Conservation (phyloP, 2,797 vertebrate genomes). For the Tangara arthus region DNA sequence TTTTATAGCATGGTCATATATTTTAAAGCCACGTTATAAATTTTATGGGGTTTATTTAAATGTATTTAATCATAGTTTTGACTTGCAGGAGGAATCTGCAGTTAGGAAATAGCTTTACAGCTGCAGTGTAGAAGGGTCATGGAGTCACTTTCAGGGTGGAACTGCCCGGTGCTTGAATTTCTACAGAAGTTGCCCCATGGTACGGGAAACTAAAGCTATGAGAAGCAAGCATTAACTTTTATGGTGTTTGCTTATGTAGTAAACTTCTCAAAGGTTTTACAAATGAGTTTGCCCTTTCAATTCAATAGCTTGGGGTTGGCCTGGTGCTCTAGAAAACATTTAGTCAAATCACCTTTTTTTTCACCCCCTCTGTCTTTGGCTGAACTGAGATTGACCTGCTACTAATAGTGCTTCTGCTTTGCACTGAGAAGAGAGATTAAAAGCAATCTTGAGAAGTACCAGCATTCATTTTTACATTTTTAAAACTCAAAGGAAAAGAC, state of each 20-base stretch:
- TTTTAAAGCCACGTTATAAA: background rate
- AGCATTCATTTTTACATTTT: background rate
- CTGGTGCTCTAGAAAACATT: background rate
- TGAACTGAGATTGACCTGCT: background rate
- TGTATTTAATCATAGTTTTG: background rate
- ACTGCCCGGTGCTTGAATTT: background rate
- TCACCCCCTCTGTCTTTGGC: accelerated
- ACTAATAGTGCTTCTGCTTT: background rate
- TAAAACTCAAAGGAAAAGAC: background rate
- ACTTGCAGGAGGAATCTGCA: background rate
- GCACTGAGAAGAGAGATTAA: background rate
- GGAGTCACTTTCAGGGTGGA: background rate
- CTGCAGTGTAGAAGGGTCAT: background rate
- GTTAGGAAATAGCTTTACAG: background rate
- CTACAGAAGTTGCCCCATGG: background rate
- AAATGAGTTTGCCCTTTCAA: background rate
- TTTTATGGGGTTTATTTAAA: background rate
- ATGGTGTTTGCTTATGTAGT: background rate
- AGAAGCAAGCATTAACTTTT: background rate
- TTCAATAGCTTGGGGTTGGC: background rate
- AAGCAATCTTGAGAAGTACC: background rate
- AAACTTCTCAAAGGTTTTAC: background rate
- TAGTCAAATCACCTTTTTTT: background rate
- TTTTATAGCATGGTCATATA: background rate
- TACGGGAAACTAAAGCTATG: background rate